Evolutionary conservation across 2,888 invertebrate species (phyloP), one percentile per base, ranked within the genome.

Genomic region (Galeopsomyia nigrocyanea): DNA sequence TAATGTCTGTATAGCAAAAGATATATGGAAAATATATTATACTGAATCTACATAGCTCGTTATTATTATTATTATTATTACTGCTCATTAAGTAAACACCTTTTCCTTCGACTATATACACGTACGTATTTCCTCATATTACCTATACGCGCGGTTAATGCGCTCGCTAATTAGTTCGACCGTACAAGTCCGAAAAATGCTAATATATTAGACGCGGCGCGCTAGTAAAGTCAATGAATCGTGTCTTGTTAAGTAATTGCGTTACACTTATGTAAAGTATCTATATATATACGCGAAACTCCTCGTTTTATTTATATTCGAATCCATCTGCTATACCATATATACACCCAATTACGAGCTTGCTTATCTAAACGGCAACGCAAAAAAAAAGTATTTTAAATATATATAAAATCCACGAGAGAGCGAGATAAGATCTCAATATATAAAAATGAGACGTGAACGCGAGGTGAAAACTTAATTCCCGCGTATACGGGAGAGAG

Each of bases 11-110:
- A 86, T 86, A 86, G 86, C 85, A 83, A 86, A 82, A 86, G 72
- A 85, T 85, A 85, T 82, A 86, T 86, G 84, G 83, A 86, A 85
- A 86, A 86, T 86, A 86, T 86, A 86, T 86, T 85, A 86, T 86
- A 86, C 84, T 84, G 80, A 86, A 86, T 86, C 86, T 86, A 86
- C 71, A 75, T 76, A 72, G 26, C 39, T 10, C 55, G 26, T 56
- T 47, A 39, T 72, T 63, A 57, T 71, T 56, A 68, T 58, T 63
- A 57, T 71, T 56, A 68, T 58, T 61, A 51, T 47, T 39, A 17
- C n/a, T 26, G 17, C 47, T 55, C 53, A 21, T 46, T 56, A 55
- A 13, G 53, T 3, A 39, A 39, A 39, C 39, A 39, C 7, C 39
- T 39, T 39, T 10, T 13, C 10, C 22, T 64, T 19, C 16, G 64